Percentiles rank a stretch among this genome's conserved stretches.
phyloP scores from a whole-genome alignment of 1,140 invertebrate species.

The Pseudomyrmex dendroicus region DNA sequence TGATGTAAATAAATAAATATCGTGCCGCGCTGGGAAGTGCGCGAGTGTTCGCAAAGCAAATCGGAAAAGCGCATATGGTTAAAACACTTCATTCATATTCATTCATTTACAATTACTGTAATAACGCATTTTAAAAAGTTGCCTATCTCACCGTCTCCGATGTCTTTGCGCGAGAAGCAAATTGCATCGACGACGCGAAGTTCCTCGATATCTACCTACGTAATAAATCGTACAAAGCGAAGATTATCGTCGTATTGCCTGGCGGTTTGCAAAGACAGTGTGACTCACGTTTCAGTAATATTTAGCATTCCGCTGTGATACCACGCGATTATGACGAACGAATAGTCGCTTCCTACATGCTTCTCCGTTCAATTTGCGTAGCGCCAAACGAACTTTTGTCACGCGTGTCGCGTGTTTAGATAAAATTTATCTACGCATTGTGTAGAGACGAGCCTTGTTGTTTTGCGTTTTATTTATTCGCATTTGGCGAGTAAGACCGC shows the following conservation, averaged over 20 bases:
- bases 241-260: constrained; percentile 48
- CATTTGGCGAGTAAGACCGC: no score
- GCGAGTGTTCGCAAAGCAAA: not conserved
- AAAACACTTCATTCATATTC: constrained; percentile 42
- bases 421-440: not conserved
- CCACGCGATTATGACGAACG: constrained; percentile 43
- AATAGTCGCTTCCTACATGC: constrained; percentile 63
- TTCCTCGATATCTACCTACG: constrained; percentile 41
- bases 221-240: constrained; percentile 67
- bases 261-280: constrained; percentile 41
- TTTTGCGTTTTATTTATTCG: not conserved
- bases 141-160: constrained; percentile 8
- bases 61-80: not conserved
- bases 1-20: constrained; percentile 5
- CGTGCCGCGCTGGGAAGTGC: not conserved
- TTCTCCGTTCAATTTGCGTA: not conserved
- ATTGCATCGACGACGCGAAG: not conserved
- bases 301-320: constrained; percentile 76
- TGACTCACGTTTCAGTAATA: constrained; percentile 76
- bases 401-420: not conserved
- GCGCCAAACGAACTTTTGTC: not conserved
- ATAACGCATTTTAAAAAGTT: not conserved
- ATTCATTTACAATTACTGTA: constrained; percentile 30
- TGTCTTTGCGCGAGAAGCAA: not conserved
- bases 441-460: not conserved